Evolutionary conservation across 2,797 vertebrate species (phyloP).

Genomic region (Muraenolepis orangiensis): DNA sequence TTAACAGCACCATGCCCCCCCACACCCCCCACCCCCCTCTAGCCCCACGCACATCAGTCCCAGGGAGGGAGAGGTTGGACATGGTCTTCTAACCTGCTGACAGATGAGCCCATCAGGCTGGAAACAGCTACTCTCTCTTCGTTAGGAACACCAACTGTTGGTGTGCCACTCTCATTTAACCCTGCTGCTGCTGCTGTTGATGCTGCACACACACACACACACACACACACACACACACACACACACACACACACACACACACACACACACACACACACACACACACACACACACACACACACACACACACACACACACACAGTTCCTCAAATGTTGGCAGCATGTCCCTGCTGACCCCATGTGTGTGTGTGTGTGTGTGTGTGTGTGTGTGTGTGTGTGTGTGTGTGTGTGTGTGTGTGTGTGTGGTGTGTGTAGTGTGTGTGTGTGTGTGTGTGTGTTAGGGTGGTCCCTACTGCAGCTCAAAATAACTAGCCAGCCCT

Average conservation of each 20-base stretch:
- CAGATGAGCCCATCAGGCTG: slow-evolving; percentile 59
- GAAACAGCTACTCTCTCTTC: slow-evolving; percentile 59
- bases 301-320: neutral
- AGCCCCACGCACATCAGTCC: slow-evolving; percentile 28
- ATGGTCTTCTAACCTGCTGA: slow-evolving; percentile 65
- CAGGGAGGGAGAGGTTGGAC: slow-evolving; percentile 36
- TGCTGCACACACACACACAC: neutral
- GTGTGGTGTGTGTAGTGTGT: no score
- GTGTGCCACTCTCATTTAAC: slow-evolving; percentile 31
- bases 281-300: neutral
- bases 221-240: neutral
- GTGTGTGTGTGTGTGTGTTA: neutral
- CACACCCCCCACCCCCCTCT: slow-evolving; percentile 28
- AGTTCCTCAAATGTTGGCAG: slow-evolving; percentile 45
- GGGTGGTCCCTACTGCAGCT: neutral
- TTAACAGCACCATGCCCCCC: slow-evolving; percentile 25
- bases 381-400: no score
- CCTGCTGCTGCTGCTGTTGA: neutral
- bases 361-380: neutral
- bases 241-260: no score
- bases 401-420: no score
- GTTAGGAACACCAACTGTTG: slow-evolving; percentile 40
- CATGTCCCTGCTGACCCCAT: slow-evolving; percentile 26
- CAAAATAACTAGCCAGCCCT: neutral
- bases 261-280: no score